Evolutionary conservation across 2,888 invertebrate genomes (phyloP), one percentile per base, ranked within the genome.

Genomic region (Aspidiotus rigidus): DNA sequence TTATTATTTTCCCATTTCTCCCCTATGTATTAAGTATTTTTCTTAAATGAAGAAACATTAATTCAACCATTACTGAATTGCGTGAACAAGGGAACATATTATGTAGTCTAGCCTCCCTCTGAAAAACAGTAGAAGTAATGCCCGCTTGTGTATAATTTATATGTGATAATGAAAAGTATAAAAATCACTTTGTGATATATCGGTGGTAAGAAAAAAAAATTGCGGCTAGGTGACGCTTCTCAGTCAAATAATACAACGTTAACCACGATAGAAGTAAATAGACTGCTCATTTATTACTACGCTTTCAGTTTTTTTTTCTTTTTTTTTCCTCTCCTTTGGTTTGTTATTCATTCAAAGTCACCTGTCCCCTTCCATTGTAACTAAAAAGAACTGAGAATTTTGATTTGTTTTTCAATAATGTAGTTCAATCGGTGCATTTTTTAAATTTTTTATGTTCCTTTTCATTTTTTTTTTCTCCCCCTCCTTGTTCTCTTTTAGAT

Each of bases 341-440:
- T 15, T 55, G n/a, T 55, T 17, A 16, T 55, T 16, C 9, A 55
- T 16, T 55, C 15, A 55, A 55, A 28, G 28, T 28, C 28, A 28
- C 28, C 28, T 49, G n/a, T 13, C 49, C 49, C 49, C 49, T 49
- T 28, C 28, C 59, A 11, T 16, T 59, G 13, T 59, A 55, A 53
- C n/a, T 53, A 15, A 56, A 59, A 59, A 59, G 59, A 28, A 59
- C 59, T 59, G 59, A 59, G 13, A 59, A 59, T 17, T 49, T 57
- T 6, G 57, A 57, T n/a, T 57, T 17, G 16, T 57, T 17, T 57
- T 57, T 39, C 28, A 64, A 28, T 28, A 54, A 59, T 67, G 44
- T 67, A 67, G 56, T 44, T 53, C 53, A 55, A 64, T 54, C 64
- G 60, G 60, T 67, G 67, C 67, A 67, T 67, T 67, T 67, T 66